A percentile compares a stretch with the other conserved stretches of the same genome.
Conservation (phyloP, 2,888 invertebrate genomes). For the Muschampia plurimacula region DNA sequence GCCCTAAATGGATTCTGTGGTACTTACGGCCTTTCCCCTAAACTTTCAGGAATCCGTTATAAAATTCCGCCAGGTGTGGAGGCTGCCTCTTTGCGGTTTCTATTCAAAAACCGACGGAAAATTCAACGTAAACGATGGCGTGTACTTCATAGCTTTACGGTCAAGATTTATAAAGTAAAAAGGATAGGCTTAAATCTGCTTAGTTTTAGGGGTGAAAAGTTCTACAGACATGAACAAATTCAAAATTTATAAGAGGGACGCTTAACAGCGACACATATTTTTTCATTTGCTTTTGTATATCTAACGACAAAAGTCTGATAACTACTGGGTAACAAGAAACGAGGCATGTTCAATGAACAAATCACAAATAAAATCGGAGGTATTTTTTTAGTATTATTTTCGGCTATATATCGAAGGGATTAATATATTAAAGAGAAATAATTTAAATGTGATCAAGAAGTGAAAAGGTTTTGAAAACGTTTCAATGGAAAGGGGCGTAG, state of each 20-base stretch:
- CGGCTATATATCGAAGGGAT: too few species aligned
- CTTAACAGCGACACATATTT: background rate
- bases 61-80: slow-evolving; percentile 59
- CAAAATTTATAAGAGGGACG: background rate
- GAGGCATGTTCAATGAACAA: too few species aligned
- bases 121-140: background rate
- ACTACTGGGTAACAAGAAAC: background rate
- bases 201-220: background rate
- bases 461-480: too few species aligned
- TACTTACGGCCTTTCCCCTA: slow-evolving; percentile 50
- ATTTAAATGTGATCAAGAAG: too few species aligned
- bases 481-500: too few species aligned
- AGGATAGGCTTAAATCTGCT: background rate
- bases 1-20: slow-evolving; percentile 17
- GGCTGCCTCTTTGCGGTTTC: slow-evolving; percentile 50
- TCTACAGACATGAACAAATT: background rate
- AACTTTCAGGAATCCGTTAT: slow-evolving; percentile 54
- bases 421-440: too few species aligned
- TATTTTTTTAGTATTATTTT: too few species aligned
- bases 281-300: too few species aligned
- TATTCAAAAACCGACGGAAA: slow-evolving; percentile 44
- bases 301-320: background rate
- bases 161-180: background rate
- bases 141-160: slow-evolving; percentile 7
- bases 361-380: too few species aligned